These are phyloP conservation scores for Ailurus styani DNA, from an alignment of 2,113 vertebrate species.

Conservation along the genomic window DNA sequence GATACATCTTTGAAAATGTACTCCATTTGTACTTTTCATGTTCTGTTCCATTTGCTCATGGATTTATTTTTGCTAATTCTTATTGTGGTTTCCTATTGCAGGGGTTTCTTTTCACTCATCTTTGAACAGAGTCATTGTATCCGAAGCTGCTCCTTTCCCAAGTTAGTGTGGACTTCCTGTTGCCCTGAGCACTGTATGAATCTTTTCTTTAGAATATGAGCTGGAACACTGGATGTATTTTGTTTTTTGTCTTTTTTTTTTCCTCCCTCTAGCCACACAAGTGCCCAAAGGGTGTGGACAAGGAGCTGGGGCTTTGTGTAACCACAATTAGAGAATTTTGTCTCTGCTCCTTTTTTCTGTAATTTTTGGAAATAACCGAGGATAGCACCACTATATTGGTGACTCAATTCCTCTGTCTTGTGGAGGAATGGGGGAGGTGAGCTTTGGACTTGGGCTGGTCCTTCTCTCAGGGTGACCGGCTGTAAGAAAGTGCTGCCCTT, in stretches of 20 bases:
- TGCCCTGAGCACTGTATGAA: not conserved
- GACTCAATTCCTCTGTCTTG: not conserved
- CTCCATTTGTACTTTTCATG: not conserved
- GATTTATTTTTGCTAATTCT: not conserved
- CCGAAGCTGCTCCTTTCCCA: not conserved
- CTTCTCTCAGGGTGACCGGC: not conserved
- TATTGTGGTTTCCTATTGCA: not conserved
- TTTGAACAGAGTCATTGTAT: constrained; percentile 11
- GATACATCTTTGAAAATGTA: not conserved
- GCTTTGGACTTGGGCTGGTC: not conserved
- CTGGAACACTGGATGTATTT: not conserved
- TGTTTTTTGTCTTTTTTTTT: not conserved
- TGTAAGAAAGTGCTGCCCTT: not conserved
- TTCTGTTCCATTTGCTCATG: not conserved
- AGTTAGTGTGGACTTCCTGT: not conserved
- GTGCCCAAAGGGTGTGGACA: constrained; percentile 20
- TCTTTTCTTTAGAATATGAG: constrained; percentile 37
- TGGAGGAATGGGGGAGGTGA: not conserved
- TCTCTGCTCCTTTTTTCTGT: constrained; percentile 14
- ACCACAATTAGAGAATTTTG: constrained; percentile 46
- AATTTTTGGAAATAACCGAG: constrained; percentile 33
- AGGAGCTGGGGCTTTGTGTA: constrained; percentile 22
- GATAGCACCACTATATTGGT: not conserved
- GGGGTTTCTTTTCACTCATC: not conserved
- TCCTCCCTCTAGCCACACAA: not conserved